Base-by-base conservation (phyloP, 2,797 vertebrate genomes). In the Sebastes taczanowskii region DNA sequence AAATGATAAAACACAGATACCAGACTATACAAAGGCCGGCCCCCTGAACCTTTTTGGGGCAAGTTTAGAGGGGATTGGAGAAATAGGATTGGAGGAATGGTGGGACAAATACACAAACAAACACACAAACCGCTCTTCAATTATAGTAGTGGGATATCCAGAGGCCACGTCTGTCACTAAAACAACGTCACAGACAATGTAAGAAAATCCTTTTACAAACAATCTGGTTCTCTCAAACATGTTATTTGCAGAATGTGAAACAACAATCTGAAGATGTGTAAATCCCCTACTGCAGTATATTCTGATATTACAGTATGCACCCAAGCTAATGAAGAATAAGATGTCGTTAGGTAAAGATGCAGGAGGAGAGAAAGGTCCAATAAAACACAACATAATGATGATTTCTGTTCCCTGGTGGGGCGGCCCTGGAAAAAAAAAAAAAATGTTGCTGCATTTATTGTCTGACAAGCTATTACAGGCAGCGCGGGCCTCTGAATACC, bases 301-400 rank as follows among this genome's bases (percentile, higher is more conserved):
- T 56, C 46, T 22, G 32, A 66, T 38, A 69, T 27, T 59, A 65
- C 67, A 53, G 8, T 53, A 22, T 60, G 23, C 55, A 49, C 63
- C 67, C n/a, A 11, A n/a, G 73, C 68, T 82, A 74, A 80, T 70
- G 22, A 71, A 72, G 66, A 74, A 22, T 67, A 66, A 81, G 53
- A 62, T 72, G 74, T 71, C 11, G 1, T 71, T 72, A 84, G 56
- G 79, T 71, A 53, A 80, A 88, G 77, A 83, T 87, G 46, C 76
- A 85, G 77, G 70, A 78, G 77, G 77, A 81, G 74, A 77, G 82
- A 89, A 89, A 80, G 72, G 56, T 69, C 64, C 80, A 89, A 75
- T 90, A 91, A 93, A 93, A 89, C 77, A 35, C 67, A 88, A 74
- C 71, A 55, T 84, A 68, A 91, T 86, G 81, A 91, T 92, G 85